These are phyloP conservation scores for Parus major DNA, from an alignment of 2,113 vertebrate species.

Conservation along the genomic window DNA sequence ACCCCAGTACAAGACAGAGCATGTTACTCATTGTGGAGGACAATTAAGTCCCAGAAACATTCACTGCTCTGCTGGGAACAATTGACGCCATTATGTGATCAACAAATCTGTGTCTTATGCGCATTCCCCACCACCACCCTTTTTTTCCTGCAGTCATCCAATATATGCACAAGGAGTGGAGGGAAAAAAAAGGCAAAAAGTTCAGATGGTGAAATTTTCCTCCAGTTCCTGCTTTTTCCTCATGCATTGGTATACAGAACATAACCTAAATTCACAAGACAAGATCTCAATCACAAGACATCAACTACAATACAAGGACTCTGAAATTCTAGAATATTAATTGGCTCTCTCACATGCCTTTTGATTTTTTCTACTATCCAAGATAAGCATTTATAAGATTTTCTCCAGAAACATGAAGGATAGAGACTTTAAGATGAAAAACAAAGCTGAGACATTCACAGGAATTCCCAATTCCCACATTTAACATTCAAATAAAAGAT, in stretches of 20 bases:
- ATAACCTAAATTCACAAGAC: background rate
- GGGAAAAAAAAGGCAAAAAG: rapidly evolving
- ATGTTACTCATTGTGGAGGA: constrained; percentile 63
- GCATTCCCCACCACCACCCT: background rate
- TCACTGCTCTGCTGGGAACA: constrained; percentile 35
- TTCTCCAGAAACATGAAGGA: background rate
- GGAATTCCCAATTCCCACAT: background rate
- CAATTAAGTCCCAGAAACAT: constrained; percentile 62
- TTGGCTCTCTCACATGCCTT: background rate
- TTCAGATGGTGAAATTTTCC: background rate
- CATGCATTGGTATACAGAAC: background rate
- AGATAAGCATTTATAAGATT: background rate
- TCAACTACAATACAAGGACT: background rate
- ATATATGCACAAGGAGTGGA: background rate
- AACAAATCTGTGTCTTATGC: constrained; percentile 13
- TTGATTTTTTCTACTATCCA: background rate
- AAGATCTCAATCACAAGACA: background rate
- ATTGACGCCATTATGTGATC: constrained; percentile 20
- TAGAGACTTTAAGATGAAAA: background rate
- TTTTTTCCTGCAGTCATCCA: background rate
- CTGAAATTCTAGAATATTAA: background rate
- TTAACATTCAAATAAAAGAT: background rate
- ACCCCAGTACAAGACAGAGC: constrained; percentile 58
- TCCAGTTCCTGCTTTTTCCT: background rate
- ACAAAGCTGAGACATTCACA: background rate